These are phyloP conservation scores for Bombus vancouverensis DNA, from an alignment of 1,140 invertebrate genomes.

Conservation along the genomic window DNA sequence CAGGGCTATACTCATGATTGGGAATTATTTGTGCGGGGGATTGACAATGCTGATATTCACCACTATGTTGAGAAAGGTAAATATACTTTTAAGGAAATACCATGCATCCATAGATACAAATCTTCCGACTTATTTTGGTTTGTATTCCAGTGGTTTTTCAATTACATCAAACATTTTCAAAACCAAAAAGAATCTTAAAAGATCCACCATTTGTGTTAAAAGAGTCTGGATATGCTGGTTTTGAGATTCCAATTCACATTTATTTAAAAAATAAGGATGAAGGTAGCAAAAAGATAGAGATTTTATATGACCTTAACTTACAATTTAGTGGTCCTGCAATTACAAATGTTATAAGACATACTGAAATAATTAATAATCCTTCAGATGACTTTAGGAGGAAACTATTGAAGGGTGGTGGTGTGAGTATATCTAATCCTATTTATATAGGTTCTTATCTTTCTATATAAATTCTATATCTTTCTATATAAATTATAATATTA, in stretches of 20 bases:
- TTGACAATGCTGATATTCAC: constrained; percentile 92
- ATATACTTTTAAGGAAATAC: background rate
- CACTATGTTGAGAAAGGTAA: constrained; percentile 94
- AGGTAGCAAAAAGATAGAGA: constrained; percentile 91
- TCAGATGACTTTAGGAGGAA: constrained; percentile 94
- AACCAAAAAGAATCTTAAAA: constrained; percentile 93
- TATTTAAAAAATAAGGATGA: constrained; percentile 96
- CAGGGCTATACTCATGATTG: constrained; percentile 98
- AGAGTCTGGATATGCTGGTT: constrained; percentile 97
- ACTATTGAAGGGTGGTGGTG: constrained; percentile 93
- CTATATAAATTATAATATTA: background rate
- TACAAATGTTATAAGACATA: constrained; percentile 86
- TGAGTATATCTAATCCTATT: constrained; percentile 68
- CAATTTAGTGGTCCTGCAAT: constrained; percentile 88
- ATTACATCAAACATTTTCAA: constrained; percentile 95
- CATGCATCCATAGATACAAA: fast-evolving
- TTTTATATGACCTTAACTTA: constrained; percentile 93
- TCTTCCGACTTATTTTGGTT: constrained; percentile 1
- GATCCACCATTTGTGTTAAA: constrained; percentile 95
- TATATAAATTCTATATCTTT: background rate
- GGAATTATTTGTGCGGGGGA: constrained; percentile 96
- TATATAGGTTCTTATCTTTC: background rate
- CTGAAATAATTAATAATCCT: constrained; percentile 91
- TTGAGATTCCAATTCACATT: constrained; percentile 94
- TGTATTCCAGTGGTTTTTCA: constrained; percentile 90